A percentile compares a stretch with the other conserved stretches of the same genome.
phyloP scores from a whole-genome alignment of 2,797 vertebrate genomes.

The Pseudocheirus occidentalis region DNA sequence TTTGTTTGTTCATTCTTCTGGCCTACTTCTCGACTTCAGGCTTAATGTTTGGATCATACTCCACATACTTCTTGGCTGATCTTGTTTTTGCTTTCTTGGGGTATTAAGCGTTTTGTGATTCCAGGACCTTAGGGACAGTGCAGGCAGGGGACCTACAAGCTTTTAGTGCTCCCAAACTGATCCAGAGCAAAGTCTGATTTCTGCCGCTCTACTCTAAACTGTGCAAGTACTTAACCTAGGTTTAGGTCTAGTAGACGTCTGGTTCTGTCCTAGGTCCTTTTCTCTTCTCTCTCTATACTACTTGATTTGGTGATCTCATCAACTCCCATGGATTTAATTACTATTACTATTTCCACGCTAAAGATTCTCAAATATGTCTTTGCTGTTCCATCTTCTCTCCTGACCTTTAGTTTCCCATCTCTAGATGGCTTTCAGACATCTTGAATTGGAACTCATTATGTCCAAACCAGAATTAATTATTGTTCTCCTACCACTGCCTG shows the following conservation, averaged over 20 bases:
- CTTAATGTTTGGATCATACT: not conserved
- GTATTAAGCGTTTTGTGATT: not conserved
- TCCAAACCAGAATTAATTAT: not conserved
- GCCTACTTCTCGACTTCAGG: not conserved
- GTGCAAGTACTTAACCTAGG: not conserved
- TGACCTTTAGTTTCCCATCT: not conserved
- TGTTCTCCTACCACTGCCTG: not conserved
- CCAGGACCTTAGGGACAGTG: not conserved
- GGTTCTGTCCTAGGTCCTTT: not conserved
- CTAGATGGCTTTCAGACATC: not conserved
- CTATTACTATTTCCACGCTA: not conserved
- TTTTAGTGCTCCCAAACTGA: not conserved
- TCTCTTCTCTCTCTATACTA: not conserved
- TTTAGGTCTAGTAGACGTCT: not conserved
- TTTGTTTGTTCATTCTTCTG: not conserved
- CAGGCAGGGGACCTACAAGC: not conserved
- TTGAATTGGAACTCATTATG: not conserved
- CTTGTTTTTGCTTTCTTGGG: not conserved
- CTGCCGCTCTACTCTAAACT: not conserved
- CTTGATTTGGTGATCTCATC: not conserved
- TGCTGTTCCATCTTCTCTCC: not conserved
- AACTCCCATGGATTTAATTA: not conserved
- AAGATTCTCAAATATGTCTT: not conserved
- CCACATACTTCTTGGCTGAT: not conserved
- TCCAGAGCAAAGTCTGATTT: not conserved